Evolutionary conservation across 1,140 invertebrate genomes (phyloP), one percentile per base, ranked within the genome.

Genomic region (Luehdorfia chinensis): DNA sequence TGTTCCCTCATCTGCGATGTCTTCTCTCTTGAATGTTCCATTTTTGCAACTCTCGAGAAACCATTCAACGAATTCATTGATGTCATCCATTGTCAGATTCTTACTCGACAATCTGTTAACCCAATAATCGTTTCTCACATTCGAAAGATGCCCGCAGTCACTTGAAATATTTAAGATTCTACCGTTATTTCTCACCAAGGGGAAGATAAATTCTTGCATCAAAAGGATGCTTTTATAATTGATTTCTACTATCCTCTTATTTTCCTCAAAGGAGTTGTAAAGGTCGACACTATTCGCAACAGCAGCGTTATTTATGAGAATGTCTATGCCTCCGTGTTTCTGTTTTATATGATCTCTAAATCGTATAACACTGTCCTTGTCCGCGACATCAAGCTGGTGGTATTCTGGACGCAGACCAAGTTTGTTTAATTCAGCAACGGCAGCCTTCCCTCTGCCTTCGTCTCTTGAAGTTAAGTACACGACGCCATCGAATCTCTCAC

Each of bases 291-390:
- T 90, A 63, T 88, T 93, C 7, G 91, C 89, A 41, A 95, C 93
- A 0, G 89, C 94, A 34, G 94, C 94, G 87, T 96, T 96, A 70
- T 95, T 95, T 2, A 96, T 89, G 6, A 96, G 76, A 21, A 96
- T 61, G 87, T 97, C 94, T 1, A 97, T 72, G 0, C 94, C 93
- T 6, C 90, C 91, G 75, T 96, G 89, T 13, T 88, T 90, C 18
- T 88, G 63, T 62, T 90, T 84, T 0, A 97, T 59, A 60, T 89
- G 91, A 48, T 91, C 85, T 0, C 84, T 69, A 32, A 95, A 89
- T 1, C 46, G 73, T 18, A 88, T 73, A 9, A 94, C 83, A 59
- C 91, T 94, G n/a, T 87, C 72, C 2, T 65, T 54, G 59, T 91
- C 80, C 30, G 87, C 88, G 31, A 95, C 89, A 61, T 95, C 93